Evolutionary conservation across 2,797 vertebrate species (phyloP), one percentile per base, ranked within the genome.

Genomic region (Astyanax mexicanus): DNA sequence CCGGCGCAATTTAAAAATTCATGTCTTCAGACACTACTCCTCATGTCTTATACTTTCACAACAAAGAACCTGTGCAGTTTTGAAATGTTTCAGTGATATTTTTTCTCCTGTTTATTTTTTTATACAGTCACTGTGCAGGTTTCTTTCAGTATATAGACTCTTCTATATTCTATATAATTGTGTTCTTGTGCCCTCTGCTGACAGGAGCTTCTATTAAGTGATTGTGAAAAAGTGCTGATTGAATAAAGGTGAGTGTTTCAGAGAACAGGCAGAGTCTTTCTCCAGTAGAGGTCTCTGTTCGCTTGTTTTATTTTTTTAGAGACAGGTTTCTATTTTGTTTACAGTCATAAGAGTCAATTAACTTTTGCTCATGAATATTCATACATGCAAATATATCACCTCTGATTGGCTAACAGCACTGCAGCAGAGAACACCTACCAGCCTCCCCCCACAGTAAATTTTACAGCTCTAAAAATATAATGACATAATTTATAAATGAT

Each of bases 251-350:
- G 9, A 25, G n/a, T 42, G 25, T 54, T 54, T 37, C 29, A 52
- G 25, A 19, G 4, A n/a, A n/a, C 21, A 45, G 21, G 27, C 9
- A 51, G 15, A 47, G 3, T 38, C 19, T 1, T 79, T 23, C 11
- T 49, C 74, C 80, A 82, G 40, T 45, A 82, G 80, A 82, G 55
- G 76, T 75, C 80, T 42, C 73, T 75, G 3, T 69, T 69, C 47
- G 32, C 77, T 55, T 8, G 5, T 1, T 3, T 10, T 5, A 38
- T 42, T 37, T 54, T 19, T 12, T 45, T 38, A 12, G 11, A 32
- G 23, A 44, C n/a, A 12, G 4, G 32, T 6, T 38, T n/a, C 15
- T 15, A 8, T 61, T 7, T 25, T 37, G 13, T 68, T 47, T 69
- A 52, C 23, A 23, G 11, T 6, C 6, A 61, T 40, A 23, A 12